phyloP scores from a whole-genome alignment of 2,797 vertebrate genomes.

The Acanthornis magna region DNA sequence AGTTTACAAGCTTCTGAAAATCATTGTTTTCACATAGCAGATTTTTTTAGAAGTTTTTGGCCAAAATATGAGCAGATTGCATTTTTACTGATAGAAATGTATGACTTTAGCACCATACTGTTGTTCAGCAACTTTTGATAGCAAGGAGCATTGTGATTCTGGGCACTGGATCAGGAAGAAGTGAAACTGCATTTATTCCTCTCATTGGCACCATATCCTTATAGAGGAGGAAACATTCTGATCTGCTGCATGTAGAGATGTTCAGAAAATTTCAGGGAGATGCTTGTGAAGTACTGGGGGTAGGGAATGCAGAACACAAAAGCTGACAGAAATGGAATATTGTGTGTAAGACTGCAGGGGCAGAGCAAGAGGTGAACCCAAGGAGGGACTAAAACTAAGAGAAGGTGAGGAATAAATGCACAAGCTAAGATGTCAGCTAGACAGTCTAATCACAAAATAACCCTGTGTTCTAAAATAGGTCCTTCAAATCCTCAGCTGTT shows the following conservation, averaged over 20 bases:
- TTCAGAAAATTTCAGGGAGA: neutral
- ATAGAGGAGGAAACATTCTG: neutral
- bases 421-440: neutral
- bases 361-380: neutral
- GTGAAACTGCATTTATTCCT: neutral
- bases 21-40: slow-evolving; percentile 46
- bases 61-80: slow-evolving; percentile 52
- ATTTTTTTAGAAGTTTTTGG: slow-evolving; percentile 15
- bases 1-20: slow-evolving; percentile 50
- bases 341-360: neutral
- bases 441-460: neutral
- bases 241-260: neutral
- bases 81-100: slow-evolving; percentile 21
- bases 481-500: neutral
- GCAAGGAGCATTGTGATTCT: slow-evolving; percentile 21
- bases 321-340: neutral
- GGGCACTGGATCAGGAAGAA: slow-evolving; percentile 33
- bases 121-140: slow-evolving; percentile 4
- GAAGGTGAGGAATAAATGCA: neutral
- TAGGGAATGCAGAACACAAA: neutral
- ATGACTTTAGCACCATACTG: slow-evolving; percentile 14
- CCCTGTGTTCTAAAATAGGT: neutral
- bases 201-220: neutral
- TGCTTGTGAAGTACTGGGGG: neutral
- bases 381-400: neutral